Percentiles rank a stretch among this genome's conserved stretches.
phyloP scores from a whole-genome alignment of 2,113 vertebrate species.

The Turdus rufiventris region DNA sequence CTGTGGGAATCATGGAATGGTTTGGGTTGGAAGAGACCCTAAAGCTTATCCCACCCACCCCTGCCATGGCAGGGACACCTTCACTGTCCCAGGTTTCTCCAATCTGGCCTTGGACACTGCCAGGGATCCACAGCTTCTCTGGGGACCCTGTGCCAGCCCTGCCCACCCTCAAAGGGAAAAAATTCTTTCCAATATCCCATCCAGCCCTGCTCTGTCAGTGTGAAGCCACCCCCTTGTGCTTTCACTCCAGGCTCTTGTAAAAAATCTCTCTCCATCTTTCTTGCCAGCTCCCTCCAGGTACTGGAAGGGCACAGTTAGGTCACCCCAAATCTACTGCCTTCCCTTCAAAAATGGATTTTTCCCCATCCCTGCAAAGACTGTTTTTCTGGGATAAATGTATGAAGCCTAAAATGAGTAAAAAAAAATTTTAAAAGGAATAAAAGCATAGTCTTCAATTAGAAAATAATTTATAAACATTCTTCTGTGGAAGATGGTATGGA shows the following conservation, averaged over 20 bases:
- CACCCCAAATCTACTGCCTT: neutral
- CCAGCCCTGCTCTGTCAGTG: neutral
- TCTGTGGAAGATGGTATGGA: neutral
- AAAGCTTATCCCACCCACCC: fast-evolving
- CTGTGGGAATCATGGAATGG: neutral
- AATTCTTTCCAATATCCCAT: neutral
- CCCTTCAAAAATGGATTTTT: neutral
- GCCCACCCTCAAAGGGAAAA: fast-evolving
- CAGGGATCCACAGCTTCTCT: neutral
- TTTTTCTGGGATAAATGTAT: neutral
- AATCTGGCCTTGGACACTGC: neutral
- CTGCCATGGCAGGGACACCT: neutral
- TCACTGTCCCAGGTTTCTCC: fast-evolving
- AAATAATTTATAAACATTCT: neutral
- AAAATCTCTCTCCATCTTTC: neutral
- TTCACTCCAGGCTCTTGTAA: neutral
- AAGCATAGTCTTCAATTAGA: neutral
- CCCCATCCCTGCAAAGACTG: neutral
- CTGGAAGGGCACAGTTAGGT: neutral
- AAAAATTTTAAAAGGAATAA: no score
- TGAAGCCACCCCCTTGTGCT: neutral
- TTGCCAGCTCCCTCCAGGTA: neutral
- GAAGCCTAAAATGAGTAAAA: neutral
- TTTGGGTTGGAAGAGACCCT: neutral
- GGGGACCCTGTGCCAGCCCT: neutral